Percentiles rank a stretch among this genome's conserved stretches.
Conservation (phyloP, 2,797 vertebrate genomes). For the Malacoctenus gilli region DNA sequence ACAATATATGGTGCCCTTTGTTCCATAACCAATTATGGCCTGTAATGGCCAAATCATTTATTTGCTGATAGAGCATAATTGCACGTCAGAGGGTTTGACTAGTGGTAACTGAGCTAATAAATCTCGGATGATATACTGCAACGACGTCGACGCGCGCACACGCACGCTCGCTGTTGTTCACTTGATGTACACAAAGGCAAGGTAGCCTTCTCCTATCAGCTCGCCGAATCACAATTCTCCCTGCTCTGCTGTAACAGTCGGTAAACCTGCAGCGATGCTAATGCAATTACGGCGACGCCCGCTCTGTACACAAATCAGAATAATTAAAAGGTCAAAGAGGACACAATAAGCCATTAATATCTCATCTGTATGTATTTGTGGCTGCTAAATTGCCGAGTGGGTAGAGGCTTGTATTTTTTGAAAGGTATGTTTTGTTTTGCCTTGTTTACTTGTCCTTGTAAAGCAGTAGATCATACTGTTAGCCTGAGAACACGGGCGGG, state of each 20-base stretch:
- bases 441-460: slow-evolving; percentile 66
- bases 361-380: slow-evolving; percentile 72
- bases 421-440: slow-evolving; percentile 51
- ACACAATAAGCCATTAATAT: slow-evolving; percentile 68
- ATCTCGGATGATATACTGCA: slow-evolving; percentile 65
- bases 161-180: slow-evolving; percentile 5
- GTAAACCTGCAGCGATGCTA: slow-evolving; percentile 71
- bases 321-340: slow-evolving; percentile 79
- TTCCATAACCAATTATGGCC: slow-evolving; percentile 70
- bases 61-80: slow-evolving; percentile 76
- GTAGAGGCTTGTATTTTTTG: slow-evolving; percentile 56
- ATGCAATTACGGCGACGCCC: slow-evolving; percentile 67
- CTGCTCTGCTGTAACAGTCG: slow-evolving; percentile 56
- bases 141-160: slow-evolving; percentile 1
- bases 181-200: slow-evolving; percentile 43
- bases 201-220: slow-evolving; percentile 36
- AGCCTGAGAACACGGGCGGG: slow-evolving; percentile 15
- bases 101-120: slow-evolving; percentile 66
- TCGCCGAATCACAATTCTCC: slow-evolving; percentile 45
- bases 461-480: slow-evolving; percentile 38
- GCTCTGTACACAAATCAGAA: slow-evolving; percentile 73
- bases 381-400: slow-evolving; percentile 63
- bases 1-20: slow-evolving; percentile 55
- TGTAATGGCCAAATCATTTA: slow-evolving; percentile 73
- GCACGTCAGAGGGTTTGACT: slow-evolving; percentile 64